phyloP scores from a whole-genome alignment of 2,888 invertebrate genomes.

The Julus scanicus region DNA sequence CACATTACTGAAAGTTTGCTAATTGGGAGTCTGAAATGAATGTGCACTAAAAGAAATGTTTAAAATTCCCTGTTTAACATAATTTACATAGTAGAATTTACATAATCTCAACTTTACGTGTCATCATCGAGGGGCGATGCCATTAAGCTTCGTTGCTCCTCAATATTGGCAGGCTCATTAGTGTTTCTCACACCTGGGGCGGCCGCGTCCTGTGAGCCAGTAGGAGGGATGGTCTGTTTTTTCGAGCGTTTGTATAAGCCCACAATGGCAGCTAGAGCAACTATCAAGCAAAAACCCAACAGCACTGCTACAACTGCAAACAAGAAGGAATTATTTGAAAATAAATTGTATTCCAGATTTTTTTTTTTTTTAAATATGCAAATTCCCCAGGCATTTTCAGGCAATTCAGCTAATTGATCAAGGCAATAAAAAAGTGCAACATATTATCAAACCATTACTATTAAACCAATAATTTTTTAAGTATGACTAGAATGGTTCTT shows the following conservation, averaged over 20 bases:
- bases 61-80: not conserved
- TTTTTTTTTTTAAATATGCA: too few species aligned
- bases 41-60: not conserved
- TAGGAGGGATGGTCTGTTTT: slow-evolving; percentile 4
- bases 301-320: slow-evolving; percentile 55
- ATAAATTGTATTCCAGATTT: not conserved
- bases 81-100: not conserved
- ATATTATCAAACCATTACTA: too few species aligned
- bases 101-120: not conserved
- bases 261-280: slow-evolving; percentile 48
- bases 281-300: slow-evolving; percentile 56
- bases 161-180: slow-evolving; percentile 3
- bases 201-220: not conserved
- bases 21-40: not conserved
- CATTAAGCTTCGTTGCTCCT: slow-evolving; percentile 37
- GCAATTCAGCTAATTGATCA: too few species aligned
- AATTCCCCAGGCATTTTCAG: too few species aligned
- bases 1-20: not conserved
- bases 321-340: slow-evolving; percentile 4
- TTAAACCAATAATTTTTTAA: too few species aligned
- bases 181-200: not conserved
- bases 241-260: slow-evolving; percentile 38
- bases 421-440: too few species aligned
- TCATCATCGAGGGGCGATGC: slow-evolving; percentile 17
- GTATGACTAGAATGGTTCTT: too few species aligned